Conservation (phyloP, 2,888 invertebrate genomes). For the Zaprionus obscuricornis region DNA sequence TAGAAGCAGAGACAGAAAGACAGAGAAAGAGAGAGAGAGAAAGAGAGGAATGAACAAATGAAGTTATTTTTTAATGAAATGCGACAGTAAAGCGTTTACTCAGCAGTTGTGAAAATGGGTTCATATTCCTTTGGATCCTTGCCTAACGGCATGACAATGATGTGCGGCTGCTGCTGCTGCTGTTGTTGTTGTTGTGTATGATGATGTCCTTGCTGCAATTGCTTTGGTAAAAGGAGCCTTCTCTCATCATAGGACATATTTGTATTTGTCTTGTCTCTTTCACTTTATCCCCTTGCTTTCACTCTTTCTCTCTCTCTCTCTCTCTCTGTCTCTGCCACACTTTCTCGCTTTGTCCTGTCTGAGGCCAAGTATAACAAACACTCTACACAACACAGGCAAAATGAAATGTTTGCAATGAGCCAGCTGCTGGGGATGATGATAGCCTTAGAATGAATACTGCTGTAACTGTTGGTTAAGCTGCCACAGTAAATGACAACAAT, state of each 20-base stretch:
- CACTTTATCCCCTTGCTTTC: no score
- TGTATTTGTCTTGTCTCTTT: conserved; percentile 21
- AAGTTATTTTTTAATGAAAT: conserved; percentile 76
- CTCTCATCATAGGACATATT: conserved; percentile 74
- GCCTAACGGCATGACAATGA: conserved; percentile 61
- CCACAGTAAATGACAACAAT: background rate
- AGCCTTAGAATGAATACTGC: conserved; percentile 3
- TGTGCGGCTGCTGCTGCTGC: conserved; percentile 44
- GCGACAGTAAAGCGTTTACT: conserved; percentile 73
- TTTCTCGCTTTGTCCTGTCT: conserved; percentile 20
- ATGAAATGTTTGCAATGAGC: conserved; percentile 1
- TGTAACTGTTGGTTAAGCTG: background rate
- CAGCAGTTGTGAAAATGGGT: conserved; percentile 69
- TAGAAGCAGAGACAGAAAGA: conserved; percentile 1
- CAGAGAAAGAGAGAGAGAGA: background rate
- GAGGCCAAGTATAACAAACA: conserved; percentile 53
- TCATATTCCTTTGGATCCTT: conserved; percentile 71
- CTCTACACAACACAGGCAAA: conserved; percentile 29
- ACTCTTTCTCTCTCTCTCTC: conserved; percentile 11
- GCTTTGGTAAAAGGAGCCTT: conserved; percentile 61
- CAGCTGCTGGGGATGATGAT: no score
- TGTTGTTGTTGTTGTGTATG: conserved; percentile 34
- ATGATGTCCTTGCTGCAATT: conserved; percentile 39
- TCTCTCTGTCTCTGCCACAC: background rate
- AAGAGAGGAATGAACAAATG: conserved; percentile 15